A percentile compares a stretch with the other conserved stretches of the same genome.
Evolutionary conservation across 2,888 invertebrate genomes (phyloP).

Genomic region (Cecidostiba fungosa): DNA sequence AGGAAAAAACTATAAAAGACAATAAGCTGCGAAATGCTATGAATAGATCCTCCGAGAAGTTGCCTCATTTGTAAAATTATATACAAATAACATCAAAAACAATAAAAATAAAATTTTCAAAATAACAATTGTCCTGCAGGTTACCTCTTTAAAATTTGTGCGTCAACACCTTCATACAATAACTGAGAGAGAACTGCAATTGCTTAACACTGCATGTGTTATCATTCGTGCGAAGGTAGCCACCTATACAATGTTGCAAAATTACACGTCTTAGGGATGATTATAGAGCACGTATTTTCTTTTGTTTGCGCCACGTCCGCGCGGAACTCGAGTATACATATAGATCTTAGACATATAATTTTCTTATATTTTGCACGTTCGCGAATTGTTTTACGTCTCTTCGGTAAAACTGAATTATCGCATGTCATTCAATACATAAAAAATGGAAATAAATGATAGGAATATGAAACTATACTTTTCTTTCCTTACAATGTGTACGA

Average conservation of each 20-base stretch:
- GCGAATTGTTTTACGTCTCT: neutral
- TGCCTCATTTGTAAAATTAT: neutral
- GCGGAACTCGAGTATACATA: neutral
- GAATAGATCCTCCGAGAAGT: neutral
- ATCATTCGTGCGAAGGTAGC: neutral
- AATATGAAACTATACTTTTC: too few relatives aligned
- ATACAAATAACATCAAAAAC: neutral
- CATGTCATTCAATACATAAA: neutral
- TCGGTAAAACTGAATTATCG: neutral
- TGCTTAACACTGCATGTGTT: neutral
- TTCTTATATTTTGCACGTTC: neutral
- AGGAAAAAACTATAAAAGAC: neutral
- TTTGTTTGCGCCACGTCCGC: neutral
- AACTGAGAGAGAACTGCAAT: neutral
- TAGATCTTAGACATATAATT: neutral
- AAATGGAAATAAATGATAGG: neutral
- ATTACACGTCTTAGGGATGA: neutral
- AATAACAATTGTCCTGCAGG: neutral
- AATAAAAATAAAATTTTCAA: neutral
- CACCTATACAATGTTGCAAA: constrained; percentile 3
- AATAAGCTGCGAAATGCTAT: neutral
- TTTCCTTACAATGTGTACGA: too few relatives aligned
- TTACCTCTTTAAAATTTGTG: neutral
- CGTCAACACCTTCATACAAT: neutral
- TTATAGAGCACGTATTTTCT: neutral